These are phyloP conservation scores for Chloebia gouldiae DNA, from an alignment of 2,113 vertebrate species.

Conservation along the genomic window DNA sequence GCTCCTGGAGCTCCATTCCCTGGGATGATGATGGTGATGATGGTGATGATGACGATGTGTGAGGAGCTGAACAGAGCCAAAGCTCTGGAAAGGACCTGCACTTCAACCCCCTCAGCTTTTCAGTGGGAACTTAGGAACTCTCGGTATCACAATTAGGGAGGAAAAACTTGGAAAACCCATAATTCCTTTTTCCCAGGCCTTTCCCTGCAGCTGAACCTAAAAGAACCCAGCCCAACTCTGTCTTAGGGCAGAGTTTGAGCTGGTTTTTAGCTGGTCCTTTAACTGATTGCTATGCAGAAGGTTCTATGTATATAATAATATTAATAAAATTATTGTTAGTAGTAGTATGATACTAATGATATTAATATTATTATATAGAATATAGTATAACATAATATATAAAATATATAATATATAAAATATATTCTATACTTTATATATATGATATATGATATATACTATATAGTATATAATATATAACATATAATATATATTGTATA, in stretches of 20 bases:
- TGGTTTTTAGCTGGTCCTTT: background rate
- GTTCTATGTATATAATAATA: background rate
- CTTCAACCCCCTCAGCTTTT: background rate
- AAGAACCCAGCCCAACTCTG: background rate
- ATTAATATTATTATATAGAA: background rate
- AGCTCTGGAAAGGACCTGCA: background rate
- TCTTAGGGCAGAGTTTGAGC: background rate
- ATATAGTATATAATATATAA: too few relatives aligned
- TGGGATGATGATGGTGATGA: background rate
- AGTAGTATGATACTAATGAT: background rate
- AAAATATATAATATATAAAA: background rate
- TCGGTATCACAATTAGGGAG: background rate
- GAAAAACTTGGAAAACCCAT: background rate
- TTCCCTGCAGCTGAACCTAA: background rate
- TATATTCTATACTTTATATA: too few relatives aligned
- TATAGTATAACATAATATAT: background rate
- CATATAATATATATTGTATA: too few relatives aligned
- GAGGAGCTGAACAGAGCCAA: constrained; percentile 15
- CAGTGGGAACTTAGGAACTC: background rate
- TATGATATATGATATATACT: too few relatives aligned
- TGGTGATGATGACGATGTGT: background rate
- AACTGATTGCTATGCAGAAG: background rate
- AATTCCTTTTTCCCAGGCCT: background rate
- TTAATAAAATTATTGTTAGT: background rate
- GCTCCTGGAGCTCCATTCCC: background rate